Evolutionary conservation across 2,888 invertebrate species (phyloP).

Genomic region (Chironomus tentans): DNA sequence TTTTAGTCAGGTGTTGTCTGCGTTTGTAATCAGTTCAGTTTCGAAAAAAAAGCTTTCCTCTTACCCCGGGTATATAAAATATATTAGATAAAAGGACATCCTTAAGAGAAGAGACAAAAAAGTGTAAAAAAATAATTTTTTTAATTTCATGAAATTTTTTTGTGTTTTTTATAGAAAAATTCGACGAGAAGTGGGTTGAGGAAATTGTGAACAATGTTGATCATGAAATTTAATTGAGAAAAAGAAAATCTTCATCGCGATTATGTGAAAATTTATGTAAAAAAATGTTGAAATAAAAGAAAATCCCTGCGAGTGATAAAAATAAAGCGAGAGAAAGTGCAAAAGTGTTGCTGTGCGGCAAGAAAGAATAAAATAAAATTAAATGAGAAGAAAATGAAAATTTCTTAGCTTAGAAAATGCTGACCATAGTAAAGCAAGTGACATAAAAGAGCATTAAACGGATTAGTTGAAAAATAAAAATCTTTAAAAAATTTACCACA

Average conservation of each 20-base stretch:
- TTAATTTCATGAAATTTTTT: no score
- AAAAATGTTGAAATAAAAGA: no score
- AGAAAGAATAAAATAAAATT: neutral
- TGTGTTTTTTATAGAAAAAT: no score
- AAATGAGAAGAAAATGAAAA: neutral
- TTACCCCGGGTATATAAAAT: neutral
- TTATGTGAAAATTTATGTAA: no score
- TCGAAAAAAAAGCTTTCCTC: neutral
- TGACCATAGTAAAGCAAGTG: neutral
- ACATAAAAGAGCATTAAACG: neutral
- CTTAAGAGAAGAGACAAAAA: neutral
- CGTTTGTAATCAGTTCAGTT: conserved; percentile 37
- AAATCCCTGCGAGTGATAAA: no score
- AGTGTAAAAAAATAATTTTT: no score
- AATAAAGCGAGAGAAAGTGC: no score
- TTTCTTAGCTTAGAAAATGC: neutral
- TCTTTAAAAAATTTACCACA: neutral
- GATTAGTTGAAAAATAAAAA: neutral
- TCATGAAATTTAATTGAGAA: no score
- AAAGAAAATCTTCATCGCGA: no score
- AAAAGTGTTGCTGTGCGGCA: no score
- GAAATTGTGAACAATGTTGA: no score
- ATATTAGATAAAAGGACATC: neutral
- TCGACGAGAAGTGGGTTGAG: no score
- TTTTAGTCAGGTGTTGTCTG: conserved; percentile 42